A percentile compares a stretch with the other conserved stretches of the same genome.
Conservation (phyloP, 2,113 vertebrate species). For the Psammodynastes pulverulentus region DNA sequence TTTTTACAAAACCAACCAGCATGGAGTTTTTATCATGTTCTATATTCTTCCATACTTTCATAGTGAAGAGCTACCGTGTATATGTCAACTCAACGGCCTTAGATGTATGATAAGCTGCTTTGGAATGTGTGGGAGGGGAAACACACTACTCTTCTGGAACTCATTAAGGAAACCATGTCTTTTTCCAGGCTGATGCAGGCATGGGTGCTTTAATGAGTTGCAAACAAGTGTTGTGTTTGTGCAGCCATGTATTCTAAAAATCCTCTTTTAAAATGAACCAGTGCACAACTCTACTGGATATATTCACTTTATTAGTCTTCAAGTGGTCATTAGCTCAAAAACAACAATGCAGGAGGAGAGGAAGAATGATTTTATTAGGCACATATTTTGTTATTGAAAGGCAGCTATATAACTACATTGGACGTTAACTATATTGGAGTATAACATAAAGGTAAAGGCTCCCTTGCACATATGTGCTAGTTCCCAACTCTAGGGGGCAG, state of each 20-base stretch:
- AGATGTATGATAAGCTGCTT: not conserved
- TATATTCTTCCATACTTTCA: not conserved
- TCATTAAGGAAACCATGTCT: not conserved
- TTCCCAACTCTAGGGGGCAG: no score
- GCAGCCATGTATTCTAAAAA: not conserved
- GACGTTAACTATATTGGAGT: not conserved
- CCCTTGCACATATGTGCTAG: no score
- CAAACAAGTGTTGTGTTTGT: not conserved
- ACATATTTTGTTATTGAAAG: not conserved
- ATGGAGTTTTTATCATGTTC: not conserved
- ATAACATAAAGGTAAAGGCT: no score
- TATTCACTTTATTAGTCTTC: not conserved
- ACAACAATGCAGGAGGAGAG: not conserved
- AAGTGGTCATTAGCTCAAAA: not conserved
- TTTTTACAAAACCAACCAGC: not conserved
- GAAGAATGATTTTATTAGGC: not conserved
- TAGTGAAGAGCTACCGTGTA: not conserved
- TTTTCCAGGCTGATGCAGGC: not conserved
- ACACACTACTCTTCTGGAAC: not conserved
- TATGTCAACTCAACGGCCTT: not conserved
- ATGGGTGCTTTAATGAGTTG: not conserved
- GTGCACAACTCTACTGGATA: not conserved
- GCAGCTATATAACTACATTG: no score
- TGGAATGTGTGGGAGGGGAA: not conserved
- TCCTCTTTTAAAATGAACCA: not conserved